Evolutionary conservation across 2,888 invertebrate species (phyloP).

Genomic region (Sesia bembeciformis): DNA sequence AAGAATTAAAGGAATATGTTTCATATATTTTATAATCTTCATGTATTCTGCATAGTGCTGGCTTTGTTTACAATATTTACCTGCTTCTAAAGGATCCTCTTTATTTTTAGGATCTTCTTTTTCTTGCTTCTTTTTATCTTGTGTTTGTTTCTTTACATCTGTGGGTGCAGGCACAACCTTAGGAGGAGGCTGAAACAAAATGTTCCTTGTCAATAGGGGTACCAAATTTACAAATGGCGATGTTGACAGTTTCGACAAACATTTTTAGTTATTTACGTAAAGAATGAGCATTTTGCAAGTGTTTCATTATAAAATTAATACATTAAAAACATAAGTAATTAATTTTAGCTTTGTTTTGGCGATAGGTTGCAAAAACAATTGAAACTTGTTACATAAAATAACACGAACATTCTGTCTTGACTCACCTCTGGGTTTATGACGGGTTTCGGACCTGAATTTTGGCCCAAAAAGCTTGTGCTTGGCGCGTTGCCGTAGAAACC

Average conservation of each 20-base stretch:
- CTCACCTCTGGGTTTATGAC: constrained; percentile 48
- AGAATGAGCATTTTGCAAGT: not conserved
- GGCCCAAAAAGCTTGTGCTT: constrained; percentile 54
- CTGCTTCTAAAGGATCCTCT: not conserved
- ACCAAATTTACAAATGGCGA: not conserved
- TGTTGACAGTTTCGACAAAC: not conserved
- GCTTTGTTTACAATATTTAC: not conserved
- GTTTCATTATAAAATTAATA: not conserved
- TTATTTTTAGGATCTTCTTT: not conserved
- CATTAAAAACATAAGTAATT: not conserved
- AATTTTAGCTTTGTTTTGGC: not conserved
- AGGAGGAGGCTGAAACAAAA: not conserved
- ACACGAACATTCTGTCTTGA: constrained; percentile 10
- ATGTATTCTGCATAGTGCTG: too few species aligned
- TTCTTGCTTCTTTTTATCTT: not conserved
- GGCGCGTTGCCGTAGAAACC: constrained; percentile 63
- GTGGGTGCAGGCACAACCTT: not conserved
- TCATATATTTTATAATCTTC: too few species aligned
- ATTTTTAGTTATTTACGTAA: not conserved
- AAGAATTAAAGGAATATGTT: too few species aligned
- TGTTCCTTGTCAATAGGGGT: not conserved
- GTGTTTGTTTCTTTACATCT: not conserved
- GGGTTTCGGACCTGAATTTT: constrained; percentile 36
- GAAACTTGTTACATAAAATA: constrained; percentile 1
- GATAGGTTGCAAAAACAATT: not conserved